phyloP scores from a whole-genome alignment of 2,113 vertebrate genomes.

The Leucoraja erinaceus region DNA sequence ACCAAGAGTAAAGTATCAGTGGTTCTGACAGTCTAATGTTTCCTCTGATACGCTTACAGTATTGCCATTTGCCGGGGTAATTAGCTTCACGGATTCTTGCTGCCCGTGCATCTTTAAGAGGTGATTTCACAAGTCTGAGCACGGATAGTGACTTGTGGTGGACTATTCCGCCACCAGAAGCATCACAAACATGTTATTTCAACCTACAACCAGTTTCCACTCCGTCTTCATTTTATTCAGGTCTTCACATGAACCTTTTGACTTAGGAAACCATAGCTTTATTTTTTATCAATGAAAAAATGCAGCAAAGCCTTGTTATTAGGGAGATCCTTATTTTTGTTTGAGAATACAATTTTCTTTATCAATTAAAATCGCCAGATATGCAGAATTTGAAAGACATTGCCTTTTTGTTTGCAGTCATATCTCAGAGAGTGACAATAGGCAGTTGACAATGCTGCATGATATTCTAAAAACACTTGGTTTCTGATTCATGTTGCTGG shows the following conservation, averaged over 20 bases:
- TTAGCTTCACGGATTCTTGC: neutral
- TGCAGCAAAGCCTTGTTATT: neutral
- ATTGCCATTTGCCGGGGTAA: neutral
- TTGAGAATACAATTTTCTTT: neutral
- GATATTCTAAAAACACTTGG: neutral
- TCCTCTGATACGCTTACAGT: neutral
- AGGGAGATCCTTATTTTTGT: neutral
- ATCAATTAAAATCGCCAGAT: neutral
- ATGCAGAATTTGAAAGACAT: neutral
- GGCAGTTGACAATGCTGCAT: neutral
- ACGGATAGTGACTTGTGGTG: neutral
- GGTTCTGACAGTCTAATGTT: neutral
- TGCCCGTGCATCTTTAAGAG: neutral
- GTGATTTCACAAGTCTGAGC: neutral
- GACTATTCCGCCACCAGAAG: neutral
- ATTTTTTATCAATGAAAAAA: neutral
- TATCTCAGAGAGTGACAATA: neutral
- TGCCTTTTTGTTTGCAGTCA: neutral
- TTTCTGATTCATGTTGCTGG: neutral
- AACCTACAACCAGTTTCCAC: neutral
- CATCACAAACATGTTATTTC: neutral
- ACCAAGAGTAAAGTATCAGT: slow-evolving; percentile 6
- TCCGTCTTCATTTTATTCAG: neutral
- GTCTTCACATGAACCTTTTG: neutral
- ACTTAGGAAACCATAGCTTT: neutral